phyloP scores from a whole-genome alignment of 2,797 vertebrate genomes.

The Pangasius larnaudii region DNA sequence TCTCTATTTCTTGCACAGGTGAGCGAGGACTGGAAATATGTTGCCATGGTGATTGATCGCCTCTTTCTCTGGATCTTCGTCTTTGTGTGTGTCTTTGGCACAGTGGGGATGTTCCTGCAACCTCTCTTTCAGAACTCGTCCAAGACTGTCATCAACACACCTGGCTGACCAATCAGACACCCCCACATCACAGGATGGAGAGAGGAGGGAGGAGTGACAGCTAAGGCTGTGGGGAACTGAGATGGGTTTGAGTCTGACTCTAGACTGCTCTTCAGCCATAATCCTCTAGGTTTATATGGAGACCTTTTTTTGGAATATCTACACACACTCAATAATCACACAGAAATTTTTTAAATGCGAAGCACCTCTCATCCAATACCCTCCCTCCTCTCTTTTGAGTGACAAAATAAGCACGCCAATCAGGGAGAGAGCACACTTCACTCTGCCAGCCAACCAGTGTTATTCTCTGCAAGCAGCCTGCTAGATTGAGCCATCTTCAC shows the following conservation, averaged over 20 bases:
- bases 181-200: conserved; percentile 51
- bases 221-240: conserved; percentile 48
- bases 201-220: conserved; percentile 40
- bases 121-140: conserved; percentile 95
- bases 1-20: conserved; percentile 75
- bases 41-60: conserved; percentile 98
- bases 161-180: conserved; percentile 71
- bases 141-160: conserved; percentile 77
- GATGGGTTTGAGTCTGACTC: conserved; percentile 63
- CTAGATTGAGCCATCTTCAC: conserved; percentile 54
- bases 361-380: conserved; percentile 32
- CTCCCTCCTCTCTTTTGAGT: conserved; percentile 54
- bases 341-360: neutral
- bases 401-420: conserved; percentile 56
- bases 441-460: conserved; percentile 61
- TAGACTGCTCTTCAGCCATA: conserved; percentile 66
- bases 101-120: conserved; percentile 95
- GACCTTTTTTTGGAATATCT: conserved; percentile 62
- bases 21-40: conserved; percentile 98
- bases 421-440: conserved; percentile 57
- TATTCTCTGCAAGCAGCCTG: conserved; percentile 54
- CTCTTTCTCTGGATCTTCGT: conserved; percentile 98
- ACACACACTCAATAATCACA: conserved; percentile 43
- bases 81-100: conserved; percentile 94
- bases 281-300: conserved; percentile 70